Evolutionary conservation across 2,113 vertebrate genomes (phyloP), one percentile per base, ranked within the genome.

Genomic region (Mesitornis unicolor): DNA sequence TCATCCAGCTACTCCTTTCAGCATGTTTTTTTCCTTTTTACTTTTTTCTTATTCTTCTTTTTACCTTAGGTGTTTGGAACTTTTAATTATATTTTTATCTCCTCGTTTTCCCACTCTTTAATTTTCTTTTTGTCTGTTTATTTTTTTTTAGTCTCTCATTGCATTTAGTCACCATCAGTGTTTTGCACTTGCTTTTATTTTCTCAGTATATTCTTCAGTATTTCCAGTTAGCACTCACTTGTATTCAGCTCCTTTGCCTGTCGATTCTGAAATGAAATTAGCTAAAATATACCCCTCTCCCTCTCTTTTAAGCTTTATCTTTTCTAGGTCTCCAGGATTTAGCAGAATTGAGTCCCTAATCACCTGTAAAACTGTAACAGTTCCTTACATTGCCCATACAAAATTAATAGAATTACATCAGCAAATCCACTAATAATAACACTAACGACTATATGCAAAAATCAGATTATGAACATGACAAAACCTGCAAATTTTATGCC

Each of bases 351-450:
- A 13, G 36, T 57, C 7, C 13, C 7, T 83, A 67, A 54, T n/a
- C 25, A 61, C 33, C 42, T 43, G 11, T 38, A 73, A 84, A 89
- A 47, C 11, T 69, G 14, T 42, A 80, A 73, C 10, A 13, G n/a
- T 48, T 64, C 10, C 11, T 77, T 73, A 4, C 48, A 33, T 56
- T 81, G 14, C 2, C 24, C 3, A 2, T 84, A 57, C 2, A 81
- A 84, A 86, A 77, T 65, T 65, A 80, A 70, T 20, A 78, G 24
- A 86, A 87, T 64, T 84, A n/a, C 9, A 91, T 68, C 29, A 75
- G 14, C 12, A 78, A 51, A 84, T 87, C 48, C 19, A 56, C 26
- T 84, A 71, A 73, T 67, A 90, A 79, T 31, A 89, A 75, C 40
- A 79, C 38, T 36, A 84, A 81, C 76, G 11, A 75, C 18, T 68